Evolutionary conservation across 2,888 invertebrate genomes (phyloP).

Genomic region (Leptinotarsa tumamoca): DNA sequence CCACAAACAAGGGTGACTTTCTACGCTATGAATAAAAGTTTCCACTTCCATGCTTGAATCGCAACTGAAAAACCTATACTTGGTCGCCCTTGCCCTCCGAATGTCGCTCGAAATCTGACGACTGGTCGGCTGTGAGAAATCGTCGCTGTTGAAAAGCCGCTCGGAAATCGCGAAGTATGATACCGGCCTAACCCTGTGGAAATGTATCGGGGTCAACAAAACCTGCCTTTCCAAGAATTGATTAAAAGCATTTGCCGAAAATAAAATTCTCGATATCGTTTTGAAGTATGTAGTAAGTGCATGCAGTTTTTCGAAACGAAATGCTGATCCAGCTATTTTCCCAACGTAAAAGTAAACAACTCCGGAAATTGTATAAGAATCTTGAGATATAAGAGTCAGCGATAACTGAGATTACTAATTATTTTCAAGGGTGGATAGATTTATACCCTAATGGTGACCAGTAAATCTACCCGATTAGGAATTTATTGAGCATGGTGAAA

Average conservation of each 20-base stretch:
- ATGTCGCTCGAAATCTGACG: no score
- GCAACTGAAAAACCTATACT: no score
- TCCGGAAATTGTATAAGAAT: slow-evolving; percentile 3
- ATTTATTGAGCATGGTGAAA: slow-evolving; percentile 19
- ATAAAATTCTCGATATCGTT: neutral
- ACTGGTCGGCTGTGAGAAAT: no score
- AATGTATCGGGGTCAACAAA: neutral
- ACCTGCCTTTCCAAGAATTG: neutral
- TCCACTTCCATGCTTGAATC: no score
- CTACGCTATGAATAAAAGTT: no score
- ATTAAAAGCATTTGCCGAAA: neutral
- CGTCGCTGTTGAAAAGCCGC: no score
- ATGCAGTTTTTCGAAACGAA: neutral
- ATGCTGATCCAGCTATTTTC: slow-evolving; percentile 1
- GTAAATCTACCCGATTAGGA: slow-evolving; percentile 21
- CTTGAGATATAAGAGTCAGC: slow-evolving; percentile 21
- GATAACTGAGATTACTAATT: slow-evolving; percentile 20
- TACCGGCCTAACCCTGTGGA: no score
- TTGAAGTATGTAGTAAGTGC: neutral
- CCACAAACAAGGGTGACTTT: no score
- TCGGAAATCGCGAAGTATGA: no score
- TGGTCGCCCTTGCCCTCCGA: no score
- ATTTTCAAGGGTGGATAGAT: slow-evolving; percentile 19
- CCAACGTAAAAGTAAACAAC: slow-evolving; percentile 14
- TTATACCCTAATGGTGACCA: slow-evolving; percentile 20